Conservation (phyloP, 2,888 invertebrate species). For the Zeuzera pyrina region DNA sequence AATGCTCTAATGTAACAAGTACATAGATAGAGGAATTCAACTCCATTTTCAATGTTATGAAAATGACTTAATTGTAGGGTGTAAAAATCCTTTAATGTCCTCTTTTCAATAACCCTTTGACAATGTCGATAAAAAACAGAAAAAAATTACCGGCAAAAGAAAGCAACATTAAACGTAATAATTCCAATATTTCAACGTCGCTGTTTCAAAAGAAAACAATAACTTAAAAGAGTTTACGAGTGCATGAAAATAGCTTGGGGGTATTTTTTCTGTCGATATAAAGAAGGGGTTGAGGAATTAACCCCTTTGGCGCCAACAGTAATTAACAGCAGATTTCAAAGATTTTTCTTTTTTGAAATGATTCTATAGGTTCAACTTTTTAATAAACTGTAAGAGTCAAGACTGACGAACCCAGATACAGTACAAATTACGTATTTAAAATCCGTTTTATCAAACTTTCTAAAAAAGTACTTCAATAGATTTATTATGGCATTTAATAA, state of each 20-base stretch:
- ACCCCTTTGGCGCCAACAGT: slow-evolving; percentile 55
- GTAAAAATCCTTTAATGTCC: slow-evolving; percentile 11
- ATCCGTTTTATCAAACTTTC: background rate
- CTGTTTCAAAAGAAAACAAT: slow-evolving; percentile 59
- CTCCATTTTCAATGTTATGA: no score
- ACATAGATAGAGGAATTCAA: no score
- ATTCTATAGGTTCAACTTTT: no score
- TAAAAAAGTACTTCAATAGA: no score
- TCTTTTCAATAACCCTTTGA: slow-evolving; percentile 14
- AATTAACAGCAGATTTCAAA: slow-evolving; percentile 59
- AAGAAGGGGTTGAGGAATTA: slow-evolving; percentile 53
- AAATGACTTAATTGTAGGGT: no score
- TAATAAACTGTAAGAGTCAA: no score
- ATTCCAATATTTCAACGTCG: slow-evolving; percentile 63
- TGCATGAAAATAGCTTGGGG: slow-evolving; percentile 45
- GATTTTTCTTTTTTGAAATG: slow-evolving; percentile 20
- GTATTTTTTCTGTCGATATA: slow-evolving; percentile 36
- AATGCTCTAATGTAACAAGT: no score
- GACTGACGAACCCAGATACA: no score
- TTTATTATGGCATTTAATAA: no score
- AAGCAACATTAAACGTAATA: slow-evolving; percentile 59
- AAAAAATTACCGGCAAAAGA: slow-evolving; percentile 19
- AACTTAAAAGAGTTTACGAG: slow-evolving; percentile 54
- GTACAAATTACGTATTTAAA: background rate
- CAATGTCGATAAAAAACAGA: slow-evolving; percentile 16